Conservation (phyloP, 2,113 vertebrate species). For the Bettongia penicillata region DNA sequence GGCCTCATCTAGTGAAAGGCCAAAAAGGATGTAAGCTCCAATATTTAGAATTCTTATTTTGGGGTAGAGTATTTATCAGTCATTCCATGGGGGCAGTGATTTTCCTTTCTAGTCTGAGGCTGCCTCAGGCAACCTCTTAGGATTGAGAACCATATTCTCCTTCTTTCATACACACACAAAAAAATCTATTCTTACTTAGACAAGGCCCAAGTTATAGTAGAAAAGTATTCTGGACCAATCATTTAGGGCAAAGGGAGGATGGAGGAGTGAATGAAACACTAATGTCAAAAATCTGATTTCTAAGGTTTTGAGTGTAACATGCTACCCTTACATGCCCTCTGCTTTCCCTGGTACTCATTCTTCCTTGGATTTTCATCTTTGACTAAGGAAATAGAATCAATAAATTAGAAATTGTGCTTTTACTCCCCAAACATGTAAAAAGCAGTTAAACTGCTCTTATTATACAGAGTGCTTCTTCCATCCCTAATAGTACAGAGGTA, state of each 20-base stretch:
- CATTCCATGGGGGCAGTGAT: background rate
- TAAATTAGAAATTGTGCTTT: slow-evolving; percentile 29
- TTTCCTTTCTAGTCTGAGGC: background rate
- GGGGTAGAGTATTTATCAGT: background rate
- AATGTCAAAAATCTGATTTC: slow-evolving; percentile 45
- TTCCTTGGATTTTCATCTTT: slow-evolving; percentile 9
- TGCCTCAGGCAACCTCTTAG: background rate
- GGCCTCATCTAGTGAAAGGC: background rate
- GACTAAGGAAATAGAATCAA: slow-evolving; percentile 55
- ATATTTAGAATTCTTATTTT: slow-evolving; percentile 19
- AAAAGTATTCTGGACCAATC: background rate
- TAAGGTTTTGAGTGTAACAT: background rate
- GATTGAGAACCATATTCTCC: background rate
- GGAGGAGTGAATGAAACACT: background rate
- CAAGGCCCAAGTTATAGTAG: slow-evolving; percentile 20
- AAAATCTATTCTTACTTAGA: slow-evolving; percentile 18
- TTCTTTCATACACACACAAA: background rate
- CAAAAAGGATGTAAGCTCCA: slow-evolving; percentile 7
- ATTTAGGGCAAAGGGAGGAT: too few relatives aligned
- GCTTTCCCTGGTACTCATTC: slow-evolving; percentile 33
- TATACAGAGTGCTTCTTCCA: slow-evolving; percentile 31
- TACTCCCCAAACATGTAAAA: slow-evolving; percentile 42
- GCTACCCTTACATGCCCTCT: slow-evolving; percentile 21
- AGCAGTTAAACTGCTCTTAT: slow-evolving; percentile 50
- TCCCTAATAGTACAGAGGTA: background rate